A percentile compares a stretch with the other conserved stretches of the same genome.
Evolutionary conservation across 1,140 invertebrate species (phyloP).

Genomic region (Bactericera cockerelli): DNA sequence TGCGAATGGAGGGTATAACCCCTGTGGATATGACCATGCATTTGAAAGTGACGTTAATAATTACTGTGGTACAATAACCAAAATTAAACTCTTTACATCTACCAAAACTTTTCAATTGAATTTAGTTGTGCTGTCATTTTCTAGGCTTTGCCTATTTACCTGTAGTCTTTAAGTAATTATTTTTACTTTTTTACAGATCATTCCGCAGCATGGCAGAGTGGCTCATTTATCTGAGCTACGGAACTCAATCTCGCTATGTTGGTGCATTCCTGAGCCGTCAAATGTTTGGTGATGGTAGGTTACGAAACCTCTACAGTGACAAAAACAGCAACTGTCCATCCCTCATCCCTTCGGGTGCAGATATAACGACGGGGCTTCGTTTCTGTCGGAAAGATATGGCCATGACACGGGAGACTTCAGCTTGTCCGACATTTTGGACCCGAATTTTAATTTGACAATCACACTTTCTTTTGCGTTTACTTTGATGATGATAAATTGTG

Average conservation of each 20-base stretch:
- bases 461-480: slow-evolving; percentile 67
- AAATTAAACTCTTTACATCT: too few species aligned
- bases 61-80: too few species aligned
- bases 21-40: too few species aligned
- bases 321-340: slow-evolving; percentile 14
- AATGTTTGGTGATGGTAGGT: slow-evolving; percentile 33
- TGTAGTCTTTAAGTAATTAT: too few species aligned
- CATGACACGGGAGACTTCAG: slow-evolving; percentile 42
- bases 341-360: slow-evolving; percentile 36
- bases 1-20: too few species aligned
- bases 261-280: slow-evolving; percentile 51
- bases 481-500: slow-evolving; percentile 62
- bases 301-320: neutral
- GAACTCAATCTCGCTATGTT: slow-evolving; percentile 57
- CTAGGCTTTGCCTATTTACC: too few species aligned
- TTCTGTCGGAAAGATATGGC: slow-evolving; percentile 54
- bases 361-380: slow-evolving; percentile 54
- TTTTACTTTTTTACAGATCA: slow-evolving; percentile 23
- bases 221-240: slow-evolving; percentile 62
- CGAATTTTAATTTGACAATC: slow-evolving; percentile 62
- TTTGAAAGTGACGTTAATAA: too few species aligned
- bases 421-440: slow-evolving; percentile 40
- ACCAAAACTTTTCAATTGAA: too few species aligned
- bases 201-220: slow-evolving; percentile 54
- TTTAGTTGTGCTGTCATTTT: too few species aligned